Evolutionary conservation across 1,140 invertebrate species (phyloP), one percentile per base, ranked within the genome.

Genomic region (Wasmannia auropunctata): DNA sequence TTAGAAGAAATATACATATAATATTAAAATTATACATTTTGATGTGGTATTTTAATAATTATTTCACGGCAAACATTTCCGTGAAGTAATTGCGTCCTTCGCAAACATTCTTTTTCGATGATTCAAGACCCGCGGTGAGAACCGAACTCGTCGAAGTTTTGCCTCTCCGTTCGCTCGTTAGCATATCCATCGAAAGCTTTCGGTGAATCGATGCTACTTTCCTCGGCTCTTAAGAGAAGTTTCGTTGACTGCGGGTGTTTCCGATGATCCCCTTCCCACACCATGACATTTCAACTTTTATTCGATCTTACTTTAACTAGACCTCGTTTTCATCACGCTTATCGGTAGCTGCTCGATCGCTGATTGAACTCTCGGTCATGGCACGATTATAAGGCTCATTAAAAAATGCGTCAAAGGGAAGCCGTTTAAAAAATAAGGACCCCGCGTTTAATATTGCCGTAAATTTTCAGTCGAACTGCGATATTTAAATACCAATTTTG

Each of bases 161-260:
- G 40, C 69, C 49, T 11, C 49, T 54, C 43, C 43, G 10, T 7
- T 49, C 34, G 54, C 70, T 86, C 88, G 46, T 89, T 88, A 88
- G 56, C 83, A 89, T 88, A 88, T 81, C 75, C 46, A 89, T 88
- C 88, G 83, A 86, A 74, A 62, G 51, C 79, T 89, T 75, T 54
- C 62, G 46, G 63, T 49, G 51, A 76, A 86, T 88, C 88, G 10
- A 70, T 76, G 49, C 67, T 65, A 22, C 37, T 46, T 34, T 80
- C 49, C 10, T 49, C 46, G 16, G 25, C 6, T 37, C 37, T 67
- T 31, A 1, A 34, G n/a, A 58, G 72, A n/a, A 65, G 49, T 86
- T 67, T 86, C 16, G 65, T 72, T 54, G 19, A 28, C 28, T 25
- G 40, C 25, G 54, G 5, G 2, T 34, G 11, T 8, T n/a, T 2